These are phyloP conservation scores for Mya arenaria DNA, from an alignment of 1,140 invertebrate species.

Conservation along the genomic window DNA sequence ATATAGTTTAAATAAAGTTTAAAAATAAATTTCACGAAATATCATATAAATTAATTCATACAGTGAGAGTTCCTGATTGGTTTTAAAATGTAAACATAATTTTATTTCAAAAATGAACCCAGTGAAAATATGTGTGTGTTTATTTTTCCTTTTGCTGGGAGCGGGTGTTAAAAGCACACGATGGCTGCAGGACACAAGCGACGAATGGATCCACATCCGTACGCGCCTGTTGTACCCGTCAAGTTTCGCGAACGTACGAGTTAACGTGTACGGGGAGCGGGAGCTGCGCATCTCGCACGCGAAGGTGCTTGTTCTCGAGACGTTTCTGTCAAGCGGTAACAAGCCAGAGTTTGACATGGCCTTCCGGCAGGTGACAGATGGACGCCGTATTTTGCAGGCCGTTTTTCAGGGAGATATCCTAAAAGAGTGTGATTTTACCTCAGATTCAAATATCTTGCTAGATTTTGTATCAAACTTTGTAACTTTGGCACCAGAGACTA, in stretches of 20 bases:
- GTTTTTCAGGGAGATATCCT: slow-evolving; percentile 49
- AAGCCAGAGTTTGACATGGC: slow-evolving; percentile 25
- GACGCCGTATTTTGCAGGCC: slow-evolving; percentile 43
- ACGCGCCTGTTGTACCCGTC: slow-evolving; percentile 20
- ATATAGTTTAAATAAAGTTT: too few relatives aligned
- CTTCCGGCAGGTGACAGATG: slow-evolving; percentile 54
- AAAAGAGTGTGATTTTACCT: slow-evolving; percentile 51
- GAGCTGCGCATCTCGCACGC: slow-evolving; percentile 48
- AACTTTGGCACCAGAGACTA: too few relatives aligned
- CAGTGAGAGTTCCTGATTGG: too few relatives aligned
- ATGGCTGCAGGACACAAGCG: background rate
- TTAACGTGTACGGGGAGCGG: slow-evolving; percentile 42
- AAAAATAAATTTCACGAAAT: too few relatives aligned
- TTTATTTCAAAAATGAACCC: slow-evolving; percentile 39
- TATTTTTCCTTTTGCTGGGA: slow-evolving; percentile 15
- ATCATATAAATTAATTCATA: too few relatives aligned
- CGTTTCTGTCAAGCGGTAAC: slow-evolving; percentile 21
- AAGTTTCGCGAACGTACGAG: slow-evolving; percentile 51
- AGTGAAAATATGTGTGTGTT: slow-evolving; percentile 35
- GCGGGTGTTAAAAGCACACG: background rate
- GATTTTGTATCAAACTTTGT: slow-evolving; percentile 52
- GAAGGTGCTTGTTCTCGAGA: slow-evolving; percentile 46
- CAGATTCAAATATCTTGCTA: slow-evolving; percentile 44
- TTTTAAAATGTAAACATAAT: too few relatives aligned
- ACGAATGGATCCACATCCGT: slow-evolving; percentile 15